phyloP scores from a whole-genome alignment of 2,888 invertebrate species.

The Apodemia zela region DNA sequence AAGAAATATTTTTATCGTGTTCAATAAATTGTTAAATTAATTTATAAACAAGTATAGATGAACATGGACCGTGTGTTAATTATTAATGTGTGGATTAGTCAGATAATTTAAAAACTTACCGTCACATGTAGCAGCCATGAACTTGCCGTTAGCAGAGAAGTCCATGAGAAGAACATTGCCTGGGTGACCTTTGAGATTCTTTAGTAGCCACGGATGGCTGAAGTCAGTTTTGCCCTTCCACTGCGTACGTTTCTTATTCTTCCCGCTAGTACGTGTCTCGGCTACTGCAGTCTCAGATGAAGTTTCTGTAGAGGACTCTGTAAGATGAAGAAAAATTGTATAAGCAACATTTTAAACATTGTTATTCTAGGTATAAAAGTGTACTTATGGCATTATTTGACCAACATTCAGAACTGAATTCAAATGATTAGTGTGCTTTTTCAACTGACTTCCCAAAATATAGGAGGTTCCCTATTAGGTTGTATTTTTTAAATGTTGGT shows the following conservation, averaged over 20 bases:
- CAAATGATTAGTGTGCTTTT: no score
- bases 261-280: slow-evolving; percentile 56
- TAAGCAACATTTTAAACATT: no score
- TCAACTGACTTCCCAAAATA: no score
- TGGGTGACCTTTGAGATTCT: slow-evolving; percentile 91
- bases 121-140: slow-evolving; percentile 90
- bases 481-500: no score
- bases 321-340: slow-evolving; percentile 24
- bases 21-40: not conserved
- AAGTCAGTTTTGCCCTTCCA: slow-evolving; percentile 77
- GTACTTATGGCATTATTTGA: no score
- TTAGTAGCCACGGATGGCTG: slow-evolving; percentile 88
- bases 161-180: slow-evolving; percentile 87
- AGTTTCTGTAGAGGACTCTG: slow-evolving; percentile 55
- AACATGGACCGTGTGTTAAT: not conserved
- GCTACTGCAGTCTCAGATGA: slow-evolving; percentile 48
- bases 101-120: slow-evolving; percentile 79
- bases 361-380: no score
- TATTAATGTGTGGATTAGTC: not conserved
- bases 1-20: no score
- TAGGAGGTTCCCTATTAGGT: no score
- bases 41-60: not conserved
- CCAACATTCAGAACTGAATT: no score
- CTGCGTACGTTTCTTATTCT: slow-evolving; percentile 74
- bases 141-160: slow-evolving; percentile 92